Evolutionary conservation across 2,888 invertebrate species (phyloP), one percentile per base, ranked within the genome.

Genomic region (Athetis lepigone): DNA sequence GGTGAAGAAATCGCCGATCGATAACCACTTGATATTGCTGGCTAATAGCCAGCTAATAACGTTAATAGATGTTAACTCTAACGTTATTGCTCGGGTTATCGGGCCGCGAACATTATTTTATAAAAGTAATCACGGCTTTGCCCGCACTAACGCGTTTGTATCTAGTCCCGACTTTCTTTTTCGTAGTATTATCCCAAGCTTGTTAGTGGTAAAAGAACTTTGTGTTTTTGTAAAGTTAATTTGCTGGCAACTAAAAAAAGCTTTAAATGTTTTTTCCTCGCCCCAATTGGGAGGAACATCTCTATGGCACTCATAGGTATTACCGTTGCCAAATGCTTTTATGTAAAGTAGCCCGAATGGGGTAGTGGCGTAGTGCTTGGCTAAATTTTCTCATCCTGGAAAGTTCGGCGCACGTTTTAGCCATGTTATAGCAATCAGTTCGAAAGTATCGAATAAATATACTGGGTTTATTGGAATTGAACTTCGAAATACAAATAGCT

Each of bases 41-140:
- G 73, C 57, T 79, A 77, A 79, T 78, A 54, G 58, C 61, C 65
- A 70, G 66, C 72, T 81, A 79, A 82, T 80, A 79, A 80, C 68
- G 69, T 71, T 82, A 80, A 80, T 79, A 72, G 82, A 70, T 75
- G 77, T 73, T 79, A 80, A 82, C 70, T 71, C 63, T 62, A 64
- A 70, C 64, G 61, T 70, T 77, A 77, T 66, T 63, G 65, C 57
- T 27, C 65, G 13, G 61, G 60, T 66, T 78, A 69, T 75, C 42
- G 58, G 55, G 70, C 51, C 42, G 64, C 54, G 25, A 80, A 67
- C 60, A 47, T 68, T 55, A 75, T 77, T 80, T 68, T 70, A 65
- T 75, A 61, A 61, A 72, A 69, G 47, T 68, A 73, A 77, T 66
- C 79, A 65, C 37, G 43, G 64, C 59, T 64, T 56, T 25, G 54